Conservation (phyloP, 2,797 vertebrate species). For the Eleutherodactylus coqui region DNA sequence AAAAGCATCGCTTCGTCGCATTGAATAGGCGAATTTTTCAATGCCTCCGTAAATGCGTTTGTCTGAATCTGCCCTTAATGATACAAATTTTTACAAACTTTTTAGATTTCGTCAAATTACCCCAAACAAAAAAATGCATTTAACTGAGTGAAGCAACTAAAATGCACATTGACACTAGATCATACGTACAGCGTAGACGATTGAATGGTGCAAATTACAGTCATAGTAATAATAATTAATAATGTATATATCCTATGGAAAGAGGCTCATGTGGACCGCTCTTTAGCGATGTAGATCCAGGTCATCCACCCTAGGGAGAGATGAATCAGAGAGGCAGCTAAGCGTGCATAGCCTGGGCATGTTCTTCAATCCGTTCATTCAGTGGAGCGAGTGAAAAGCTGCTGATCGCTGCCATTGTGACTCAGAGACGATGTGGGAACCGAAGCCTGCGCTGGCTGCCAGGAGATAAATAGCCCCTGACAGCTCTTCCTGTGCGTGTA, state of each 20-base stretch:
- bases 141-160: neutral
- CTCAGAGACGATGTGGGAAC: slow-evolving; percentile 74
- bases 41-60: no score
- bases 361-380: slow-evolving; percentile 79
- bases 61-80: neutral
- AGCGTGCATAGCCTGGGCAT: slow-evolving; percentile 71
- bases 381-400: slow-evolving; percentile 76
- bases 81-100: neutral
- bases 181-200: neutral
- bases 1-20: no score
- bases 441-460: slow-evolving; percentile 74
- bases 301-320: slow-evolving; percentile 54
- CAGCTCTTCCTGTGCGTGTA: slow-evolving; percentile 73
- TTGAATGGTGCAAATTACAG: neutral
- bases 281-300: slow-evolving; percentile 39
- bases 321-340: slow-evolving; percentile 64
- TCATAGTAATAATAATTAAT: neutral
- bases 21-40: no score
- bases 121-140: neutral
- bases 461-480: slow-evolving; percentile 78
- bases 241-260: neutral
- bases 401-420: slow-evolving; percentile 82
- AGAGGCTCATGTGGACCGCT: neutral
- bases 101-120: neutral
- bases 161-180: neutral